Conservation (phyloP, 2,797 vertebrate species). For the Avahi laniger region DNA sequence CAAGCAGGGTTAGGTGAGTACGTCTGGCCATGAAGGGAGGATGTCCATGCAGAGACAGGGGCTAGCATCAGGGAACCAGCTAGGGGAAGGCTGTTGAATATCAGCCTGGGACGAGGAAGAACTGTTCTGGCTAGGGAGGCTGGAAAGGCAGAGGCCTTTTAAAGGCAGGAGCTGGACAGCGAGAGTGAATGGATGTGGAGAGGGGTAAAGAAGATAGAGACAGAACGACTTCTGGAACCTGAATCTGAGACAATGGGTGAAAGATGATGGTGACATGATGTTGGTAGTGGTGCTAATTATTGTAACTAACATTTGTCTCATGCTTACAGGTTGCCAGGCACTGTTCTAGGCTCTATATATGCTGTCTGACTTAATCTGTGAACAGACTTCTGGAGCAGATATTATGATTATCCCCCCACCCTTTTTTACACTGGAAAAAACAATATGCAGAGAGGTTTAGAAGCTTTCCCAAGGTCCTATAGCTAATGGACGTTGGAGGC, state of each 20-base stretch:
- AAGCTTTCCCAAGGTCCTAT: not conserved
- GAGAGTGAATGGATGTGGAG: too few species aligned
- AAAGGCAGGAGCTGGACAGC: not conserved
- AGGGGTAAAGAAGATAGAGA: not conserved
- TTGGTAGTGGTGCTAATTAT: not conserved
- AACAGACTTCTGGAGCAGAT: not conserved
- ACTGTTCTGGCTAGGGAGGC: not conserved
- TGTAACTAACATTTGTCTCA: not conserved
- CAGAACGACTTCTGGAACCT: not conserved
- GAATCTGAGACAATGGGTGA: not conserved
- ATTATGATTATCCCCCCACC: fast-evolving
- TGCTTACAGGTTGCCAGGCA: not conserved
- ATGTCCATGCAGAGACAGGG: not conserved
- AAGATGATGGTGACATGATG: not conserved
- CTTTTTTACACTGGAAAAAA: not conserved
- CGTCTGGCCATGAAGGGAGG: too few species aligned
- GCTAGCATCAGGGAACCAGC: too few species aligned
- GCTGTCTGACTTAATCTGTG: not conserved
- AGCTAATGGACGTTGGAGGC: not conserved
- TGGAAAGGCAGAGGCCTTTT: not conserved
- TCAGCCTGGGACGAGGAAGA: too few species aligned
- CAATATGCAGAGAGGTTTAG: not conserved
- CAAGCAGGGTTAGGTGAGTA: not conserved
- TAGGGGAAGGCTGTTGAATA: fast-evolving
- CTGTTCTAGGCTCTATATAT: not conserved